phyloP scores from a whole-genome alignment of 2,113 vertebrate genomes.

The Rattus norvegicus region DNA sequence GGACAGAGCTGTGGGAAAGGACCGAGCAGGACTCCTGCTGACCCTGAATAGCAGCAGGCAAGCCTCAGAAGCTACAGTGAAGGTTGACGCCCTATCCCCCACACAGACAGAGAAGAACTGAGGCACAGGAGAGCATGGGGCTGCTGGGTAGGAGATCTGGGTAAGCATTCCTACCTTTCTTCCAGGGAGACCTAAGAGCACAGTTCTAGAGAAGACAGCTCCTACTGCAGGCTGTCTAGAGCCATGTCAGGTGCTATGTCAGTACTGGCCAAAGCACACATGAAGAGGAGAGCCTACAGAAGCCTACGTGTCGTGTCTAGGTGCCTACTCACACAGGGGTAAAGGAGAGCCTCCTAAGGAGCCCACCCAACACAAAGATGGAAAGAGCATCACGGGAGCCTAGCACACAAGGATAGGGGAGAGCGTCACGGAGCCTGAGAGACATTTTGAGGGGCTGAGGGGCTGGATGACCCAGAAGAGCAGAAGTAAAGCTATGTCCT shows the following conservation, averaged over 20 bases:
- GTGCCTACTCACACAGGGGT: background rate
- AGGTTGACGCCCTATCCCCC: background rate
- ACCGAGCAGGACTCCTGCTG: background rate
- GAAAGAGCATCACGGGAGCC: background rate
- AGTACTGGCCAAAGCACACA: no score
- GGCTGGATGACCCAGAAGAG: background rate
- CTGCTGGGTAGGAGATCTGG: no score
- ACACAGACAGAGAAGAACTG: accelerated
- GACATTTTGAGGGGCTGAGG: no score
- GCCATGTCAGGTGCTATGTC: accelerated
- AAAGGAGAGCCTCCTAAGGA: no score
- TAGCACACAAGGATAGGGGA: accelerated
- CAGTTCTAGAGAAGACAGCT: background rate
- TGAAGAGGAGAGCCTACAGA: background rate
- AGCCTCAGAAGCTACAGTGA: background rate
- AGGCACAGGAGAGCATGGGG: background rate
- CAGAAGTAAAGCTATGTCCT: background rate
- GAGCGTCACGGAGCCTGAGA: background rate
- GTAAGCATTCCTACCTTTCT: accelerated
- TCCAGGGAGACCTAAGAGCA: accelerated
- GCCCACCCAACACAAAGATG: background rate
- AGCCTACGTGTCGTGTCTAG: background rate
- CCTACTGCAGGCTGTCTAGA: accelerated
- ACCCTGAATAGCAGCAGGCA: no score
- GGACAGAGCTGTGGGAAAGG: no score